A percentile compares a stretch with the other conserved stretches of the same genome.
Conservation (phyloP, 2,888 invertebrate genomes). For the Xylophagus ater region DNA sequence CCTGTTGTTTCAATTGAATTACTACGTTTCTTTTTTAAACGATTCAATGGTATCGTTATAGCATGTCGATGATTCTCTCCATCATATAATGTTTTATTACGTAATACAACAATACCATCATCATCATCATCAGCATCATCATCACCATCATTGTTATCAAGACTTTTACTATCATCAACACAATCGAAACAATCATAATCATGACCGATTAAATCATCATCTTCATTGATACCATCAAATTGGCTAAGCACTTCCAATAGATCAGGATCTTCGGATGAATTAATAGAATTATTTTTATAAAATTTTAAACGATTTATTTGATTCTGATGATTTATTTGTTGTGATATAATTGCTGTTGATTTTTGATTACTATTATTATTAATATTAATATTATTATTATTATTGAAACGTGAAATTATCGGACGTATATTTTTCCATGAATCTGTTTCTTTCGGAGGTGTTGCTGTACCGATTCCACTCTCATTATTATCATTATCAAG, state of each 20-base stretch:
- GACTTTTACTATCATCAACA: constrained; percentile 10
- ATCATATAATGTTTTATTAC: constrained; percentile 27
- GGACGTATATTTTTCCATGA: constrained; percentile 27
- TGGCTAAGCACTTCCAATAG: constrained; percentile 36
- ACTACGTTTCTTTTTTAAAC: constrained; percentile 30
- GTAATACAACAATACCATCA: constrained; percentile 30
- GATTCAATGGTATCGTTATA: constrained; percentile 23
- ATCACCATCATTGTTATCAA: constrained; percentile 27
- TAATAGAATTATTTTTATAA: constrained; percentile 33
- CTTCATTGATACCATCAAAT: constrained; percentile 28
- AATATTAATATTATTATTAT: background rate
- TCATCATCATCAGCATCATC: constrained; percentile 25
- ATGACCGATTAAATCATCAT: constrained; percentile 31
- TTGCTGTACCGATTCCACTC: constrained; percentile 37
- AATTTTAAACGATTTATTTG: constrained; percentile 36
- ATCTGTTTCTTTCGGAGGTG: constrained; percentile 36
- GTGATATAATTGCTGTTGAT: no score
- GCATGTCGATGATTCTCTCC: background rate
- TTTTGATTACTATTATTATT: constrained; percentile 16
- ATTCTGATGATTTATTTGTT: no score
- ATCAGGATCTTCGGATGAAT: constrained; percentile 36
- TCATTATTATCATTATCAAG: constrained; percentile 33
- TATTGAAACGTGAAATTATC: background rate
- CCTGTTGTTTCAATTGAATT: constrained; percentile 32
- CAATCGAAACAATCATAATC: constrained; percentile 31